Evolutionary conservation across 2,113 vertebrate species (phyloP).

Genomic region (Gambusia affinis): DNA sequence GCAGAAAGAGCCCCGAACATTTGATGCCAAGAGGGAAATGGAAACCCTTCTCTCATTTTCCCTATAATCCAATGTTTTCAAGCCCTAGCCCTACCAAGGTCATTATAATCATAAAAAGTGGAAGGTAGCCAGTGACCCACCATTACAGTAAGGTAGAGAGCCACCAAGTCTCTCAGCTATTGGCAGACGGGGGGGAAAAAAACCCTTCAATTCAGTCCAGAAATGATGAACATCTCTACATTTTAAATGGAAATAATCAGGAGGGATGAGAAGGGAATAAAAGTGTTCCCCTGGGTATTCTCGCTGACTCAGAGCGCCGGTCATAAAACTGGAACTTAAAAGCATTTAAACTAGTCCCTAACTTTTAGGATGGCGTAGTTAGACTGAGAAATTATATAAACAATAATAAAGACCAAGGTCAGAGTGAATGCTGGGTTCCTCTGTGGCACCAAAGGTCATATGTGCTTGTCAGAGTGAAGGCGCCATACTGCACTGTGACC

Average conservation of each 20-base stretch:
- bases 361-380: slow-evolving; percentile 47
- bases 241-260: slow-evolving; percentile 65
- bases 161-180: slow-evolving; percentile 67
- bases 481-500: slow-evolving; percentile 79
- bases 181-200: slow-evolving; percentile 38
- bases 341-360: slow-evolving; percentile 12
- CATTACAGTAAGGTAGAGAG: slow-evolving; percentile 78
- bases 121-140: slow-evolving; percentile 80
- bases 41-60: slow-evolving; percentile 83
- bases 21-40: slow-evolving; percentile 84
- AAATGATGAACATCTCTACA: slow-evolving; percentile 63
- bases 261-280: slow-evolving; percentile 7
- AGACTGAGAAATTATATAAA: slow-evolving; percentile 59
- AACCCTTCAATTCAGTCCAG: slow-evolving; percentile 39
- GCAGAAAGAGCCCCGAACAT: slow-evolving; percentile 77
- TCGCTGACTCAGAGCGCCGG: neutral
- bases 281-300: slow-evolving; percentile 5
- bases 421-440: slow-evolving; percentile 75
- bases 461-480: slow-evolving; percentile 81
- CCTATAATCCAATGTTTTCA: slow-evolving; percentile 85
- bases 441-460: slow-evolving; percentile 78
- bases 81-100: slow-evolving; percentile 82
- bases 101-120: slow-evolving; percentile 84
- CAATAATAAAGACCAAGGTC: slow-evolving; percentile 71
- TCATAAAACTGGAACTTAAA: neutral